These are phyloP conservation scores for Promerops cafer DNA, from an alignment of 2,113 vertebrate genomes.

Conservation along the genomic window DNA sequence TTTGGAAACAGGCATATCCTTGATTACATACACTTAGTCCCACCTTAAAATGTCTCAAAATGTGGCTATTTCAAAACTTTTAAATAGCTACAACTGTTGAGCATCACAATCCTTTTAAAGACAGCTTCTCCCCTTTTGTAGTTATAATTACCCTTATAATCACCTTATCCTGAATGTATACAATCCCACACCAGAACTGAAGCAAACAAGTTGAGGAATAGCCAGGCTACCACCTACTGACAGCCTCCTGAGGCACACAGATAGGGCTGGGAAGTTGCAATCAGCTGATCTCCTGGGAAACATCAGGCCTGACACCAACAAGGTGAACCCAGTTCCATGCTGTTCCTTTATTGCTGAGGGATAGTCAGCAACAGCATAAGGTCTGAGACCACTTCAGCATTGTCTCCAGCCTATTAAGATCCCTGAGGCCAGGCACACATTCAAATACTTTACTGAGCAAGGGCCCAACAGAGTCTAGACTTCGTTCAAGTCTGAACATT, in stretches of 20 bases:
- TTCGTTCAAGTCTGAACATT: background rate
- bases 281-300: background rate
- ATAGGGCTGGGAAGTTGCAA: background rate
- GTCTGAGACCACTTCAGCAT: background rate
- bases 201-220: background rate
- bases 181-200: background rate
- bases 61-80: background rate
- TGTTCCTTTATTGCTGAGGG: background rate
- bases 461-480: background rate
- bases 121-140: background rate
- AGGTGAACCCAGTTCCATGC: background rate
- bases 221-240: background rate
- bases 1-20: background rate
- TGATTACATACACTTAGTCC: background rate
- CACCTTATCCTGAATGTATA: background rate
- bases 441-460: background rate
- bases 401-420: background rate
- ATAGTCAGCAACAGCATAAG: accelerated
- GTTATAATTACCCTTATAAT: background rate
- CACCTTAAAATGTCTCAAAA: background rate
- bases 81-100: background rate
- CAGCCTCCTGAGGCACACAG: background rate
- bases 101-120: background rate
- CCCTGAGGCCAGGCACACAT: background rate
- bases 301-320: background rate